phyloP scores from a whole-genome alignment of 2,888 invertebrate genomes.

The Nemotelus pantherinus region DNA sequence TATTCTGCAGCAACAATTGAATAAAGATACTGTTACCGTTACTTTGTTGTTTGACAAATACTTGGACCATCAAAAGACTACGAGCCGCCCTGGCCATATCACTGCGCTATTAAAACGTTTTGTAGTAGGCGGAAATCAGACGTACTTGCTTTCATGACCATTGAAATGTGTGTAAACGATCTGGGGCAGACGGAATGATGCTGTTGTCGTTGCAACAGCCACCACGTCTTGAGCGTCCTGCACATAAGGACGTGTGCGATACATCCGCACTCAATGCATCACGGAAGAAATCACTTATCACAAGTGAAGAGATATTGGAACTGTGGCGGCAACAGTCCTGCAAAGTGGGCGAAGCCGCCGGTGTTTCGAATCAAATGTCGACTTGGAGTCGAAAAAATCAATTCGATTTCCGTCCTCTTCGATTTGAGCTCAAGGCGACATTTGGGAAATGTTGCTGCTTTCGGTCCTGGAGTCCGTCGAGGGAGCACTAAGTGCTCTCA shows the following conservation, averaged over 20 bases:
- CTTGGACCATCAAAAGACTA: slow-evolving; percentile 17
- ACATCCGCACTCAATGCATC: slow-evolving; percentile 41
- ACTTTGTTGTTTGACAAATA: slow-evolving; percentile 15
- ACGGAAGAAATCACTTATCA: slow-evolving; percentile 44
- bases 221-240: slow-evolving; percentile 12
- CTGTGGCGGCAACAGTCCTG: slow-evolving; percentile 24
- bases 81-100: slow-evolving; percentile 21
- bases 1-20: too few relatives aligned
- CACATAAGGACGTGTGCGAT: slow-evolving; percentile 29
- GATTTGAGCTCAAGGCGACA: background rate
- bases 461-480: slow-evolving; percentile 17
- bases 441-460: slow-evolving; percentile 10
- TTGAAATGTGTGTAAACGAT: slow-evolving; percentile 39
- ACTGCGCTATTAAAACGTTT: slow-evolving; percentile 21
- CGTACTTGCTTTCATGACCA: slow-evolving; percentile 37
- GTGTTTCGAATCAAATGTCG: background rate
- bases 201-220: background rate
- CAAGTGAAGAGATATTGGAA: slow-evolving; percentile 31
- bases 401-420: slow-evolving; percentile 29
- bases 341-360: slow-evolving; percentile 6
- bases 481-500: slow-evolving; percentile 35
- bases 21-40: slow-evolving; percentile 18
- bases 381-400: slow-evolving; percentile 24
- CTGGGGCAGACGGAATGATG: slow-evolving; percentile 11
- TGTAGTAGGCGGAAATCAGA: slow-evolving; percentile 36